Percentiles rank a stretch among this genome's conserved stretches.
Evolutionary conservation across 2,888 invertebrate species (phyloP).

Genomic region (Anticlea derivata): DNA sequence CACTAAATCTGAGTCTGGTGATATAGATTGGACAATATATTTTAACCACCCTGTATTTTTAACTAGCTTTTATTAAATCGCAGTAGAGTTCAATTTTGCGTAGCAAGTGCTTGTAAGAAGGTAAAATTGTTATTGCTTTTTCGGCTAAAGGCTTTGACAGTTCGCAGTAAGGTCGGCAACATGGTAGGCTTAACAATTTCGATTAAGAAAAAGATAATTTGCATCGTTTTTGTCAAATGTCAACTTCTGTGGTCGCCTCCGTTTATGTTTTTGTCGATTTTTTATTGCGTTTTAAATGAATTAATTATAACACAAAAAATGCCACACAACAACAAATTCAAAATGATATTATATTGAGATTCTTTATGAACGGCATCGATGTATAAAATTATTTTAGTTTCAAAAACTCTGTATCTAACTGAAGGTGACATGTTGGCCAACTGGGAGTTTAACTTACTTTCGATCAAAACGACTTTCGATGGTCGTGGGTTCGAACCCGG

Average conservation of each 20-base stretch:
- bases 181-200: constrained; percentile 80
- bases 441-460: too few species aligned
- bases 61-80: constrained; percentile 12
- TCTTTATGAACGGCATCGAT: too few species aligned
- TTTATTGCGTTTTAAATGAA: constrained; percentile 24
- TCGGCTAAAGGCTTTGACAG: constrained; percentile 75
- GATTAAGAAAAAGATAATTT: constrained; percentile 69
- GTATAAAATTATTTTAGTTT: too few species aligned
- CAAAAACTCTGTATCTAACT: too few species aligned
- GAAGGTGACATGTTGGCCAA: too few species aligned
- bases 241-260: constrained; percentile 77
- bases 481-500: too few species aligned
- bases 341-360: too few species aligned
- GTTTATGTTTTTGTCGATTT: constrained; percentile 51
- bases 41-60: not conserved
- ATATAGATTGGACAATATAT: constrained; percentile 57
- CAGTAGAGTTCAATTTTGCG: constrained; percentile 37
- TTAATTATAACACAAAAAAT: constrained; percentile 9
- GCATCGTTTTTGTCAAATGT: constrained; percentile 81
- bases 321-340: constrained; percentile 25
- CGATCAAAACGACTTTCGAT: too few species aligned
- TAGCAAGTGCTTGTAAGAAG: not conserved
- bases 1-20: constrained; percentile 72
- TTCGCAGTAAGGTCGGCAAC: constrained; percentile 76
- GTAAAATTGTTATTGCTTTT: constrained; percentile 44